Evolutionary conservation across 2,113 vertebrate species (phyloP).

Genomic region (Pitta sordida): DNA sequence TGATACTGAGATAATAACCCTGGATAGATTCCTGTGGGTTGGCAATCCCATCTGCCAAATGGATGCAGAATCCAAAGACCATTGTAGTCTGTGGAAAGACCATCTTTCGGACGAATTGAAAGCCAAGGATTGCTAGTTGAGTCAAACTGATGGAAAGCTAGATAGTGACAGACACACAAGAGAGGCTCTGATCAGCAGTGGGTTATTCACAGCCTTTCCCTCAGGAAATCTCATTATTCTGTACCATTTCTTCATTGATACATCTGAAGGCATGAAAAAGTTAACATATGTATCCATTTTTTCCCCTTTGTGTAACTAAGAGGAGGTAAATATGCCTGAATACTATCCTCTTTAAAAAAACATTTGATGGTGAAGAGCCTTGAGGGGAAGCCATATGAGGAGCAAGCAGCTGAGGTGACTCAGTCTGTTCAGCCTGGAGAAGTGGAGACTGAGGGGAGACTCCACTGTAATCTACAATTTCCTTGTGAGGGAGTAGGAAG

Average conservation of each 20-base stretch:
- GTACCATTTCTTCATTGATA: not conserved
- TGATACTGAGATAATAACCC: not conserved
- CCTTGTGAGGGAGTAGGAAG: not conserved
- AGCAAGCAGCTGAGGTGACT: not conserved
- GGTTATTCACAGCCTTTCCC: not conserved
- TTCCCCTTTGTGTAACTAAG: not conserved
- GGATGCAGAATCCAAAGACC: not conserved
- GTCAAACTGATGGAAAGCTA: not conserved
- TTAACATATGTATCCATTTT: not conserved
- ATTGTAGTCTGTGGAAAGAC: not conserved
- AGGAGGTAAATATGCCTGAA: not conserved
- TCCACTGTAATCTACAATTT: not conserved
- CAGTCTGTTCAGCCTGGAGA: not conserved
- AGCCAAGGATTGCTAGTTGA: not conserved
- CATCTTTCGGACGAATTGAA: not conserved
- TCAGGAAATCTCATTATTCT: not conserved
- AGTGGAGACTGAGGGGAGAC: not conserved
- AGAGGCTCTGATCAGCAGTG: not conserved
- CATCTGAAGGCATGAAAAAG: not conserved
- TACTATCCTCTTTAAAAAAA: not conserved
- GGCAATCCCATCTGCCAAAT: constrained; percentile 52
- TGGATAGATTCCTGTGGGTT: constrained; percentile 30
- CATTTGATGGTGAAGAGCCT: not conserved
- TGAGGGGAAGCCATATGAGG: not conserved
- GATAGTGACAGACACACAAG: not conserved